Evolutionary conservation across 2,113 vertebrate genomes (phyloP), one percentile per base, ranked within the genome.

Genomic region (Ptilonorhynchus violaceus): DNA sequence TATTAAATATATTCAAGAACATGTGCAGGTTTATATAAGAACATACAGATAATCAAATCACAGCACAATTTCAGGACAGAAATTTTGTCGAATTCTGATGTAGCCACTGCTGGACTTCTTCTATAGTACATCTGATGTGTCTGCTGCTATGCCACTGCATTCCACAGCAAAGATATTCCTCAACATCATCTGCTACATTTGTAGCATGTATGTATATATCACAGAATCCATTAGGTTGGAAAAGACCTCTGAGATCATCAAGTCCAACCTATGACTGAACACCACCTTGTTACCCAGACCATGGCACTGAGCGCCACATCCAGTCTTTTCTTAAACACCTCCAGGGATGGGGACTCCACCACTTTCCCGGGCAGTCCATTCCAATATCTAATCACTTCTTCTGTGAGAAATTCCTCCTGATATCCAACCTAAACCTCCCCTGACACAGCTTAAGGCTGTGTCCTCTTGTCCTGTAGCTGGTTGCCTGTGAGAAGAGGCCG

Each of bases 401-500:
- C 37, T 31, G 11, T 31, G 25, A 42, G 21, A 67, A 67, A 58
- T 31, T 58, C 13, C 21, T 42, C 25, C 10, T 58, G n/a, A 50
- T 17, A 50, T 25, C 30, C 24, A 75, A 20, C 4, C 3, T 41
- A 49, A 82, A 41, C 10, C 3, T 53, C 5, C 5, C 8, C 8
- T 75, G 20, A 13, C 24, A 33, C 20, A 21, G 42, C 18, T 49
- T 42, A 44, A 21, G 6, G 7, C 17, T 27, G 8, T 28, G 15
- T 41, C 16, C 10, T 58, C 31, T 58, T 30, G 20, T 42, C 30
- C 24, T 42, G 28, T 46, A 39, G 7, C 24, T 10, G 15, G 10
- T 4, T 33, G 7, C 47, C n/a, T 24, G 8, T 4, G 10, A 58
- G 7, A 49, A 58, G 35, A 42, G 25, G 12, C 13, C 0, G 0